Base-by-base conservation (phyloP, 1,140 invertebrate genomes). In the Cheumatopsyche charites region DNA sequence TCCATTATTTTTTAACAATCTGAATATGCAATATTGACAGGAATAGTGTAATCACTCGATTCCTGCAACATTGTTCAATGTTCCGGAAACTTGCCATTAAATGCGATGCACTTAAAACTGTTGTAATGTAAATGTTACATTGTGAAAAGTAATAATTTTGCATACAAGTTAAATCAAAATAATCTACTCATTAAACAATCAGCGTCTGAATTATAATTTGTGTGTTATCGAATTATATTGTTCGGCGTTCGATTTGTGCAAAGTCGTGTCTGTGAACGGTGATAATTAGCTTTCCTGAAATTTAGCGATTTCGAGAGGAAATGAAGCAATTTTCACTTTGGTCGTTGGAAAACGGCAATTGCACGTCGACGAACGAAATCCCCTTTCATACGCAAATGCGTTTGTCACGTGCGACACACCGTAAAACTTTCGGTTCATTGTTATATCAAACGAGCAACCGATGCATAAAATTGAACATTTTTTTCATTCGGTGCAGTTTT, bases 291-390 rank as follows among this genome's bases (percentile, higher is more conserved):
- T 36, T 36, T 36, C 9, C 6, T n/a, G 21, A 58, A 58, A 58
- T 58, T 58, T 25, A 58, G 55, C 55, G 21, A 21, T 58, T 25
- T 9, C 21, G 19, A 26, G n/a, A 17, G 55, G 55, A 58, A 58
- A 58, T 58, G 55, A 58, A 58, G 55, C 55, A 58, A 58, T 58
- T 58, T 58, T 58, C 55, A 58, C 47, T 52, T 52, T 52, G 47
- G n/a, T 19, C 5, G 19, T 58, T 58, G 55, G 55, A 6, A 58
- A 36, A 36, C 23, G 2, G 7, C 11, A 25, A 58, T 58, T 58
- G 23, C 23, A 58, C 29, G 9, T 9, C 29, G 29, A 9, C 9
- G 3, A 3, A 9, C 29, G 9, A 36, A 36, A 36, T 36, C 23
- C 55, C 55, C 21, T 58, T 58, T 58, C 55, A 58, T 26, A 25